Evolutionary conservation across 2,113 vertebrate species (phyloP).

Genomic region (Podilymbus podiceps): DNA sequence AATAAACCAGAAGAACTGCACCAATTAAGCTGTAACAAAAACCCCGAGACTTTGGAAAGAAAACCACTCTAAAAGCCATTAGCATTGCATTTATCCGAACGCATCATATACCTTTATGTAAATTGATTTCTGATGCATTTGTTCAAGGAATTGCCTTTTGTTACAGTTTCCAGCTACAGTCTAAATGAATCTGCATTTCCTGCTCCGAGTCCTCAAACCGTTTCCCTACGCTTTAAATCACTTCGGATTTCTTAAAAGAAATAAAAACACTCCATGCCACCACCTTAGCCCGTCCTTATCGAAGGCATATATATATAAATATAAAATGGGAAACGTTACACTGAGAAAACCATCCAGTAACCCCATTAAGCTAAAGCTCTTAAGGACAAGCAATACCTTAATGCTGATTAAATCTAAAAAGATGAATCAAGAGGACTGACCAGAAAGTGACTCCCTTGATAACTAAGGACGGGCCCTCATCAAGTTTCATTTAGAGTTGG

Average conservation of each 20-base stretch:
- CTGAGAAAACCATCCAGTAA: slow-evolving; percentile 92
- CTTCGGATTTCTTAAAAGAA: slow-evolving; percentile 77
- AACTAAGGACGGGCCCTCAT: slow-evolving; percentile 91
- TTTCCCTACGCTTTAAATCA: slow-evolving; percentile 77
- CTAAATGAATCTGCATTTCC: slow-evolving; percentile 86
- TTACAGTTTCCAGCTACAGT: slow-evolving; percentile 82
- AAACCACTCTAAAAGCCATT: slow-evolving; percentile 88
- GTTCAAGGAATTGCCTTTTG: slow-evolving; percentile 86
- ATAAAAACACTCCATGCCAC: slow-evolving; percentile 73
- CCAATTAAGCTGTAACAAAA: slow-evolving; percentile 88
- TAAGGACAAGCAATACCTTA: slow-evolving; percentile 95
- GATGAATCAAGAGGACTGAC: slow-evolving; percentile 91
- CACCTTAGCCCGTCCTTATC: slow-evolving; percentile 84
- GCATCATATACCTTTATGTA: slow-evolving; percentile 88
- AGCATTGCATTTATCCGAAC: slow-evolving; percentile 85
- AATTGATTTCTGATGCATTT: slow-evolving; percentile 90
- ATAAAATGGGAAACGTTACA: slow-evolving; percentile 77
- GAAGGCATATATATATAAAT: slow-evolving; percentile 87
- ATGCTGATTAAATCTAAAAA: slow-evolving; percentile 98
- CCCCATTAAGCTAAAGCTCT: slow-evolving; percentile 96
- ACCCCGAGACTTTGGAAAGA: slow-evolving; percentile 84
- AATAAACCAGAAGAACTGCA: slow-evolving; percentile 83
- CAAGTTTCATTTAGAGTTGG: slow-evolving; percentile 92
- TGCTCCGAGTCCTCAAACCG: slow-evolving; percentile 73
- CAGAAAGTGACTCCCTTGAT: slow-evolving; percentile 94